Base-by-base conservation (phyloP, 2,888 invertebrate species). In the Drosophila acutilabella region DNA sequence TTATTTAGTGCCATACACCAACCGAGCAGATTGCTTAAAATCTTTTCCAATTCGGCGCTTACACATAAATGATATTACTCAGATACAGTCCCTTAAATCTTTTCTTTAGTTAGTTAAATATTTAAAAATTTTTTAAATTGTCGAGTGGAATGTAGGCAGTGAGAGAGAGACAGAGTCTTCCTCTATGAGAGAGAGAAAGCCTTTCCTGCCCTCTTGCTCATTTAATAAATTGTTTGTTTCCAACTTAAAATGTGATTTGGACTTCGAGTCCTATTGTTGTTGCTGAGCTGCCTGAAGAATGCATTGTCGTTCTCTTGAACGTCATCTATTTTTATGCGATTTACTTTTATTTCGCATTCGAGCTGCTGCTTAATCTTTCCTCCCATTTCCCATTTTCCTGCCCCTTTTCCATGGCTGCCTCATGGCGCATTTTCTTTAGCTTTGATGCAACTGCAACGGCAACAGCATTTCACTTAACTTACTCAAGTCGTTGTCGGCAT, bases 401-500 rank as follows among this genome's bases (percentile, higher is more conserved):
- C 6, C 23, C 36, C 36, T 11, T 7, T 10, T 47, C 59, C 26
- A 8, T 14, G 51, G 16, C 30, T 26, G n/a, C 52, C 54, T 38
- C 33, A 45, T 45, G 51, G 51, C 44, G 64, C 77, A 71, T 85
- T 86, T 83, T 69, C 79, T 71, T 75, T 72, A 18, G 71, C 47
- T 67, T 47, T 40, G 44, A 23, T 48, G 67, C 57, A 61, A 64
- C 80, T 52, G 60, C 83, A 81, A 88, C 66, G 62, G 62, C 82
- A 82, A 67, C 84, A 73, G 87, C 83, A 83, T 87, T 88, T 83
- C 89, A 83, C 83, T 87, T 88, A 83, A 88, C 84, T 88, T 81
- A 83, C 89, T 87, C 89, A 81, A 83, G 83, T 83, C 89, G 87
- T 88, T 88, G 83, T 82, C 87, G 85, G 87, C 83, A 83, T 87